Base-by-base conservation (phyloP, 2,797 vertebrate genomes). In the Hippopotamyrus pictus region DNA sequence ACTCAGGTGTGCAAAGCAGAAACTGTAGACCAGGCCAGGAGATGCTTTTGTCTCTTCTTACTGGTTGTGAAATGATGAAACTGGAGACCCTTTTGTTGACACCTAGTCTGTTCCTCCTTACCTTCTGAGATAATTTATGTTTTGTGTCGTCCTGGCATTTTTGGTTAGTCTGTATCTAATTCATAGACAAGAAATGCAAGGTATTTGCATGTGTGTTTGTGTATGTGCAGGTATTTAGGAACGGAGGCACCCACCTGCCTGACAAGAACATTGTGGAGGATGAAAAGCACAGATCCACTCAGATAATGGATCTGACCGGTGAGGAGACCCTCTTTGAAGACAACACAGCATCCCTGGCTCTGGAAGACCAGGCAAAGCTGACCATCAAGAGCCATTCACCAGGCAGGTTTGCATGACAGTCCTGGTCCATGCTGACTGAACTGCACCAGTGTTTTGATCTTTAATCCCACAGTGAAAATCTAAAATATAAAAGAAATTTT, bases 141-240 rank as follows among this genome's bases (percentile, higher is more conserved):
- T 50, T 48, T 25, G 11, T 84, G 19, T 48, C 4, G 2, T 29
- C n/a, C 44, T 50, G 46, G 44, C 46, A 51, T 84, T 48, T 51
- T 84, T 84, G 76, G 37, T n/a, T 82, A 12, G 82, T 25, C 22
- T 84, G 44, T 19, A 25, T 25, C 46, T 51, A 84, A n/a, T 17
- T 50, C 44, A 50, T 50, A 29, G 46, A 84, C 11, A 51, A 51
- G 22, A 84, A 48, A 48, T 48, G 11, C n/a, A 46, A 25, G 44
- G 7, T 2, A 48, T 84, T 51, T 25, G 4, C 41, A 29, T 87
- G 3, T 76, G 3, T 89, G 86, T 88, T 17, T 0, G 7, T 46
- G 44, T 22, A 65, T 5, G 85, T 48, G 84, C 86, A 97, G 96
- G 94, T 92, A 48, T 54, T 96, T 37, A 91, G 90, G 19, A 94